Conservation (phyloP, 1,140 invertebrate genomes). For the Caerostris darwini region DNA sequence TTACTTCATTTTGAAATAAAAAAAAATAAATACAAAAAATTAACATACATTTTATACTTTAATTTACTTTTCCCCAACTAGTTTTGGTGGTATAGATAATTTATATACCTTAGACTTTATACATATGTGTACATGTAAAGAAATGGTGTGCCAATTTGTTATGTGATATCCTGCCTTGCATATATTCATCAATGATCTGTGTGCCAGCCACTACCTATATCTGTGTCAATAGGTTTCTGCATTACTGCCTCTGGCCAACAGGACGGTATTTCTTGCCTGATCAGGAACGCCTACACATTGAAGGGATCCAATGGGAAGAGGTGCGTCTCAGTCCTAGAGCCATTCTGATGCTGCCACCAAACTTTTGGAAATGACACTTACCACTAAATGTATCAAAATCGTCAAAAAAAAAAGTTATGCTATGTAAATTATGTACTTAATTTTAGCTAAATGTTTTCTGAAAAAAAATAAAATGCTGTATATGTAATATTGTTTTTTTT, state of each 20-base stretch:
- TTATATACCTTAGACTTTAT: neutral
- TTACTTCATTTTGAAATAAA: no score
- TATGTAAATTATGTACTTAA: constrained; percentile 15
- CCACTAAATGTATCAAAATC: no score
- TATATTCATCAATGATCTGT: constrained; percentile 46
- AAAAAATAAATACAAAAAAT: no score
- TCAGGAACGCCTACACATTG: neutral
- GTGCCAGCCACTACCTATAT: constrained; percentile 73
- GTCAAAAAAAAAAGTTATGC: neutral
- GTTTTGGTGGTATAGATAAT: no score
- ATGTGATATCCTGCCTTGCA: constrained; percentile 58
- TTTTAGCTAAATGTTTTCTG: neutral
- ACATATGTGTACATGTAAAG: neutral
- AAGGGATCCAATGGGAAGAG: constrained; percentile 71
- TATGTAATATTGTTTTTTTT: neutral
- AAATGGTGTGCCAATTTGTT: constrained; percentile 65
- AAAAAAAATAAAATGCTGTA: neutral
- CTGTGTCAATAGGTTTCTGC: constrained; percentile 76
- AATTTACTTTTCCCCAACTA: no score
- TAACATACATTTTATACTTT: no score
- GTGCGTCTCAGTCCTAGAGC: constrained; percentile 62
- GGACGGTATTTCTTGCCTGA: constrained; percentile 64
- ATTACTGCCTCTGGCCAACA: constrained; percentile 76
- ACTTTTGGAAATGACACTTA: constrained; percentile 69
- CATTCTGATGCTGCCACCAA: constrained; percentile 71